Percentiles rank a stretch among this genome's conserved stretches.
These are phyloP conservation scores for Serranus cabrilla DNA, from an alignment of 2,797 vertebrate genomes.

Conservation along the genomic window DNA sequence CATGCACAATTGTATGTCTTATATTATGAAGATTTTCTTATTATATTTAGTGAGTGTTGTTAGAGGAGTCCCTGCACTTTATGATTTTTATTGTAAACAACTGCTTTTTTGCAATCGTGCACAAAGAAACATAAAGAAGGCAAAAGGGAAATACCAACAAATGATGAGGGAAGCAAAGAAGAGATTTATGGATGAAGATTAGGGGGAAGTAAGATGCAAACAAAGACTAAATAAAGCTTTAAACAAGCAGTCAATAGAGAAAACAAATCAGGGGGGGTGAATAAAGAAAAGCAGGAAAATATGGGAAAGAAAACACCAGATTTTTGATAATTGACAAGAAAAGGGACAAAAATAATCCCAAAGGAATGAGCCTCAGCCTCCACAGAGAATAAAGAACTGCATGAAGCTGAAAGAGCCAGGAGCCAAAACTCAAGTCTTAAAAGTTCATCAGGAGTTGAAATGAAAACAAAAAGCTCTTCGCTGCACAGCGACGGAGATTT, in stretches of 20 bases:
- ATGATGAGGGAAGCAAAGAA: background rate
- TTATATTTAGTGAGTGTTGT: no score
- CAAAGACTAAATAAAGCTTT: background rate
- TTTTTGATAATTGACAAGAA: background rate
- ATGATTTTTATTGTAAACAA: background rate
- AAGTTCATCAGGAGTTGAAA: background rate
- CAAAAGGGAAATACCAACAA: background rate
- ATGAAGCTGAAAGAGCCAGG: conserved; percentile 2
- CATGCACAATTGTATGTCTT: no score
- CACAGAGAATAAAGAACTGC: conserved; percentile 3
- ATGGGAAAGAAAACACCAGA: background rate
- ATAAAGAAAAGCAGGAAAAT: background rate
- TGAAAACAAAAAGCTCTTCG: background rate
- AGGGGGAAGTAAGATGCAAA: background rate
- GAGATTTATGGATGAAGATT: background rate
- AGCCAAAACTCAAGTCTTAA: background rate
- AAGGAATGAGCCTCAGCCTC: background rate
- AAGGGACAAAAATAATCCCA: background rate
- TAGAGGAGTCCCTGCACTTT: no score
- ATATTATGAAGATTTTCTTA: no score
- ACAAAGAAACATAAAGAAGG: background rate
- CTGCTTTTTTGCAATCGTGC: background rate
- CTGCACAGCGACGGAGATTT: background rate
- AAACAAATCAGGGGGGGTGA: background rate
- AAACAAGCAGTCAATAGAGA: background rate